phyloP scores from a whole-genome alignment of 2,888 invertebrate genomes.

The Mesodorylaimus sp. region DNA sequence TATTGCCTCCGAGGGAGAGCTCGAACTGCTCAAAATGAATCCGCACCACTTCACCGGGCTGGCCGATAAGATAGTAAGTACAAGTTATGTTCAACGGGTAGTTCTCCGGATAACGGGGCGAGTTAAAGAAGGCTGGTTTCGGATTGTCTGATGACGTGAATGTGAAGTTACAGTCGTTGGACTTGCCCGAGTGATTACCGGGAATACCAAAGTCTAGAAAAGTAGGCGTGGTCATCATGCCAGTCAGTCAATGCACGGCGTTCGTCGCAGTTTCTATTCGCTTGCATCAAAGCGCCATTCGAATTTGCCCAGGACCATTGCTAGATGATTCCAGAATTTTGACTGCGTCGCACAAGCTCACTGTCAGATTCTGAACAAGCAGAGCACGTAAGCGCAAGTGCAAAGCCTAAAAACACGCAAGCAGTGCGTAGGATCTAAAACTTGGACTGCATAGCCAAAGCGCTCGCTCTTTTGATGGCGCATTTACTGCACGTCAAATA shows the following conservation, averaged over 20 bases:
- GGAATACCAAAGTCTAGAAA: constrained; percentile 34
- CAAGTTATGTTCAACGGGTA: constrained; percentile 35
- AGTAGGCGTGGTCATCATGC: constrained; percentile 5
- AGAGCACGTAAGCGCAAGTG: neutral
- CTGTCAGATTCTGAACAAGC: too few species aligned
- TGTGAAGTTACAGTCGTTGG: constrained; percentile 32
- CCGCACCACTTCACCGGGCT: constrained; percentile 21
- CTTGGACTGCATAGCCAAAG: too few species aligned
- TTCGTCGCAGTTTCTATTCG: too few species aligned
- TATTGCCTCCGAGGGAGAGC: too few species aligned
- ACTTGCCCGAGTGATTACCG: constrained; percentile 31
- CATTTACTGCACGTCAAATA: too few species aligned
- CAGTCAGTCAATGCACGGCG: neutral
- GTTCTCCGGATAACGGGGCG: constrained; percentile 28
- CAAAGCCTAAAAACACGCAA: neutral
- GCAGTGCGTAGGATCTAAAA: neutral
- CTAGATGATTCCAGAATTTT: too few species aligned
- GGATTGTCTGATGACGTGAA: constrained; percentile 18
- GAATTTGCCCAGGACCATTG: too few species aligned
- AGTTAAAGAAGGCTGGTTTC: constrained; percentile 33
- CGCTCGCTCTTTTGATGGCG: too few species aligned
- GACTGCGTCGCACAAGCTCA: too few species aligned
- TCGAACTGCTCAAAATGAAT: constrained; percentile 27
- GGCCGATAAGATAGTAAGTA: constrained; percentile 33
- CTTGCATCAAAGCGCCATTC: too few species aligned